These are phyloP conservation scores for Ectemnius lituratus DNA, from an alignment of 2,888 invertebrate species.

Conservation along the genomic window DNA sequence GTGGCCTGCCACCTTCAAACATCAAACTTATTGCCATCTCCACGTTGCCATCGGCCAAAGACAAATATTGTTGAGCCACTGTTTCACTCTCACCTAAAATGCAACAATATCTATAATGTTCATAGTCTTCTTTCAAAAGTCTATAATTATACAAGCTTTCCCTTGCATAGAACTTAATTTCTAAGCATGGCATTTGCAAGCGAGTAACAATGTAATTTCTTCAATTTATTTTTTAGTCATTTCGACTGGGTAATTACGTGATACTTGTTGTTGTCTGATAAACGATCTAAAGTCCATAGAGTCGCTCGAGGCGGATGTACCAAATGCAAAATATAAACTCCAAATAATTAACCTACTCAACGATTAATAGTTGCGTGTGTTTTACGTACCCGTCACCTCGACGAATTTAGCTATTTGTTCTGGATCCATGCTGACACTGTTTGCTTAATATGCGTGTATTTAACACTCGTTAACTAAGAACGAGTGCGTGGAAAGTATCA, in stretches of 20 bases:
- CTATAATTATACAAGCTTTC: neutral
- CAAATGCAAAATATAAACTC: neutral
- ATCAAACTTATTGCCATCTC: conserved; percentile 73
- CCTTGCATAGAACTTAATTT: too few relatives aligned
- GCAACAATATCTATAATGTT: neutral
- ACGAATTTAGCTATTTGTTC: conserved; percentile 72
- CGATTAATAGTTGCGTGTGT: conserved; percentile 8
- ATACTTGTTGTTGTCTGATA: too few relatives aligned
- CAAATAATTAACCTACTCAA: neutral
- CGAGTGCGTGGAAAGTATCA: conserved; percentile 6
- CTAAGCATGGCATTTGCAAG: too few relatives aligned
- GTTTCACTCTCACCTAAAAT: conserved; percentile 70
- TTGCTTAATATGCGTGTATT: neutral
- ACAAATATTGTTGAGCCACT: conserved; percentile 70
- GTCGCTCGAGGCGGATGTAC: neutral
- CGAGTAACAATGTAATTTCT: too few relatives aligned
- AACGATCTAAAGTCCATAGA: too few relatives aligned
- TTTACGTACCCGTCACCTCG: conserved; percentile 73
- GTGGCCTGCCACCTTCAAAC: conserved; percentile 65
- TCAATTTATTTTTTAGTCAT: too few relatives aligned
- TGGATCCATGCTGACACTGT: conserved; percentile 66
- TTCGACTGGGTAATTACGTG: too few relatives aligned
- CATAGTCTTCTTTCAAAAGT: neutral
- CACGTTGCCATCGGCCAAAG: conserved; percentile 73
- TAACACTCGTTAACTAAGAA: neutral